Percentiles rank a stretch among this genome's conserved stretches.
phyloP scores from a whole-genome alignment of 2,113 vertebrate genomes.

The Stegostoma tigrinum region DNA sequence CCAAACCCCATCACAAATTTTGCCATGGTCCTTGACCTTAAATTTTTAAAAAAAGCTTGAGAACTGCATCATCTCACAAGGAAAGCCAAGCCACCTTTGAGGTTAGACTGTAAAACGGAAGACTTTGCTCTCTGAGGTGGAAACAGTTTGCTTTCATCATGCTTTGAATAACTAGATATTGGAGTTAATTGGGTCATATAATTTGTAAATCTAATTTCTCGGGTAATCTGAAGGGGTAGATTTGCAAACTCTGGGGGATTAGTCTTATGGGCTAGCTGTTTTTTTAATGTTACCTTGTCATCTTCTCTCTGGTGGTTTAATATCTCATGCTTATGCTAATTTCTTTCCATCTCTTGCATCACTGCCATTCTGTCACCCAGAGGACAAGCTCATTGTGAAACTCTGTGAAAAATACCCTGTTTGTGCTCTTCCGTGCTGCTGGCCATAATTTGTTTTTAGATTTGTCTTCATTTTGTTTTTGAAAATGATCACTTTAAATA shows the following conservation, averaged over 20 bases:
- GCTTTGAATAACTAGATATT: background rate
- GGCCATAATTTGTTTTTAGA: background rate
- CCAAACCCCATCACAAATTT: too few relatives aligned
- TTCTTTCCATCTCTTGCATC: constrained; percentile 12
- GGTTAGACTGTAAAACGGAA: too few relatives aligned
- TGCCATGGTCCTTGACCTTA: too few relatives aligned
- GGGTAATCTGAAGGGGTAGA: background rate
- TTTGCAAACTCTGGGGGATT: background rate
- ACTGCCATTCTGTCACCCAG: background rate
- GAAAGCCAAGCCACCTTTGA: too few relatives aligned
- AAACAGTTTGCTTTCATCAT: background rate
- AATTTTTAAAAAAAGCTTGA: too few relatives aligned
- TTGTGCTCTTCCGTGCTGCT: background rate
- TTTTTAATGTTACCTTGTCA: background rate
- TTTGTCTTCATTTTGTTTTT: background rate
- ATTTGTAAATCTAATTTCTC: background rate
- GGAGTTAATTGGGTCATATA: background rate
- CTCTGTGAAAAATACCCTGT: background rate
- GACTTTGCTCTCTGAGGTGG: background rate
- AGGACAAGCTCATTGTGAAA: background rate
- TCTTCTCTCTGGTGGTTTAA: constrained; percentile 8
- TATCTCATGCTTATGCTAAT: background rate
- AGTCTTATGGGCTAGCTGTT: background rate
- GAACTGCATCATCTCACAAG: too few relatives aligned
- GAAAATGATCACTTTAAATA: background rate